phyloP scores from a whole-genome alignment of 2,113 vertebrate species.

The Aphelocoma coerulescens region DNA sequence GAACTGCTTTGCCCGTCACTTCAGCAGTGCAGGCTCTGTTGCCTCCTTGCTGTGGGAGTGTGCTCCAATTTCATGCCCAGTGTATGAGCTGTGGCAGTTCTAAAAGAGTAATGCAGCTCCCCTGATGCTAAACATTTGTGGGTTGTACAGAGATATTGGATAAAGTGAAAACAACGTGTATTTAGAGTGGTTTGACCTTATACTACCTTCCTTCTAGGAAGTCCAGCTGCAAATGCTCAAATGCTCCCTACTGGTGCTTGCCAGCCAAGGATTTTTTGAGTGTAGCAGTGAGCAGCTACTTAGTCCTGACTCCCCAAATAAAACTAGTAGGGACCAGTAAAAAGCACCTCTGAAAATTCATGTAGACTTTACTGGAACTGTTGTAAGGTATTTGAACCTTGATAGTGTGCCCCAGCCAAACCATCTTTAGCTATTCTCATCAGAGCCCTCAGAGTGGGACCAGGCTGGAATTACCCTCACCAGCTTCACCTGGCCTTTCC shows the following conservation, averaged over 20 bases:
- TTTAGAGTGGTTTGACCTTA: not conserved
- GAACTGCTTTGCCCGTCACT: accelerated
- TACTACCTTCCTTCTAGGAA: not conserved
- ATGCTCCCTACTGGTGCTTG: not conserved
- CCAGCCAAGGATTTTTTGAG: not conserved
- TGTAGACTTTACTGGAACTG: not conserved
- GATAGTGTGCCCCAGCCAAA: too few relatives aligned
- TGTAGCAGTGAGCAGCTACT: not conserved
- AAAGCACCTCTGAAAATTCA: not conserved
- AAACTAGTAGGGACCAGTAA: not conserved
- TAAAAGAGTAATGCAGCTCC: not conserved
- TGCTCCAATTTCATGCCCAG: not conserved
- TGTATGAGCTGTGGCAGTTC: not conserved
- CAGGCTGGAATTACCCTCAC: too few relatives aligned
- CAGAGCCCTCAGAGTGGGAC: too few relatives aligned
- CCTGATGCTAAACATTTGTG: not conserved
- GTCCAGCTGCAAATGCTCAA: not conserved
- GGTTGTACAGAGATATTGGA: not conserved
- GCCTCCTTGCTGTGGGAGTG: not conserved
- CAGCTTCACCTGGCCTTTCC: too few relatives aligned
- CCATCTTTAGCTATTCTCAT: too few relatives aligned
- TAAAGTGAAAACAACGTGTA: not conserved
- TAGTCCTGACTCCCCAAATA: not conserved
- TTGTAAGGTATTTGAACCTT: too few relatives aligned
- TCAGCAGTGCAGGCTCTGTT: not conserved